These are phyloP conservation scores for Cirrhinus mrigala DNA, from an alignment of 2,797 vertebrate genomes.

Conservation along the genomic window DNA sequence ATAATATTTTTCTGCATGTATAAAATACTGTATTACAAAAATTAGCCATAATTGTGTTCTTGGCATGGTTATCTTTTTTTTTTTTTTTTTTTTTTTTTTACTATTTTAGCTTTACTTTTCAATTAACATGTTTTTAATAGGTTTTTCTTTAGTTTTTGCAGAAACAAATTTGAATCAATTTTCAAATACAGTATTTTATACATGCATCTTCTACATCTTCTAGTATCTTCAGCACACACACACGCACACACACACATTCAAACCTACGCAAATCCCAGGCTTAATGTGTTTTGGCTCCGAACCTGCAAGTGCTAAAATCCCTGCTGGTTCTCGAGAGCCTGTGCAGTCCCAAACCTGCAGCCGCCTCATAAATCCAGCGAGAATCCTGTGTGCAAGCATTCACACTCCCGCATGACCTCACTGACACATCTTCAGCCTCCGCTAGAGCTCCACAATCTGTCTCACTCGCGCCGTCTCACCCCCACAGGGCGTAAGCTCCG, in stretches of 20 bases:
- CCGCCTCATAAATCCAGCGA: slow-evolving; percentile 64
- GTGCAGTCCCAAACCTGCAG: slow-evolving; percentile 56
- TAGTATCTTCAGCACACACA: not conserved
- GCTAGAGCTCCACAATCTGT: not conserved
- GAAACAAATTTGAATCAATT: too few relatives aligned
- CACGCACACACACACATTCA: not conserved
- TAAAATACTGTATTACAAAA: too few relatives aligned
- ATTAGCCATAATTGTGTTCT: too few relatives aligned
- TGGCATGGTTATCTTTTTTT: too few relatives aligned
- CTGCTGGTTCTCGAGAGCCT: slow-evolving; percentile 51
- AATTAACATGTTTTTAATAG: too few relatives aligned
- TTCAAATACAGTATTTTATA: too few relatives aligned
- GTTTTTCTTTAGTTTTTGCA: too few relatives aligned
- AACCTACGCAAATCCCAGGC: slow-evolving; percentile 13
- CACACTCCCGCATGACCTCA: slow-evolving; percentile 64
- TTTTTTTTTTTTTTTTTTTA: too few relatives aligned
- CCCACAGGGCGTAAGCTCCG: slow-evolving; percentile 27
- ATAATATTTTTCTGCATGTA: too few relatives aligned
- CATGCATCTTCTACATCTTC: too few relatives aligned
- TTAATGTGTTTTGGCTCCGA: slow-evolving; percentile 53
- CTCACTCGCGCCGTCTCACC: not conserved
- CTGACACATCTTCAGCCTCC: slow-evolving; percentile 49
- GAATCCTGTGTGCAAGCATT: slow-evolving; percentile 68
- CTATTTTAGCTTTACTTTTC: too few relatives aligned
- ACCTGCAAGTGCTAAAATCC: slow-evolving; percentile 58